These are phyloP conservation scores for Lasioglossum villosulum DNA, from an alignment of 2,888 invertebrate species.

Conservation along the genomic window DNA sequence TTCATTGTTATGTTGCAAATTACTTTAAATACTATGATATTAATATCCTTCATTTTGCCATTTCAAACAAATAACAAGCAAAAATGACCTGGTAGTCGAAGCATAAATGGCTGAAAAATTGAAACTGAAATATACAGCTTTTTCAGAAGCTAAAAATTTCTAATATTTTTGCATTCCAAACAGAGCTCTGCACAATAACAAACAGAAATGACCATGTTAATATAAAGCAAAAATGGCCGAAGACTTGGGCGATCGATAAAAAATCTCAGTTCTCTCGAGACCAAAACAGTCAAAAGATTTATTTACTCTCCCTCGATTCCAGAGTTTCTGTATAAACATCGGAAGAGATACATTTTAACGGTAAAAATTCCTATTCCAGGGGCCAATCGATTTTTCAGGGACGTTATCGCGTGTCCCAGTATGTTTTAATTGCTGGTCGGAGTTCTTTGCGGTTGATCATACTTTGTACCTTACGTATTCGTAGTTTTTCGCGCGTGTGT, in stretches of 20 bases:
- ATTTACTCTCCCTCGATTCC: background rate
- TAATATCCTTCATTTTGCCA: too few relatives aligned
- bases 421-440: constrained; percentile 6
- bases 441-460: background rate
- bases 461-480: background rate
- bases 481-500: background rate
- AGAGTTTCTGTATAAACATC: background rate
- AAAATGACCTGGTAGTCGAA: too few relatives aligned
- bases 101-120: too few relatives aligned
- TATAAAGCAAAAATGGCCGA: background rate
- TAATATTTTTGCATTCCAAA: too few relatives aligned
- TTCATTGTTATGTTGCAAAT: background rate
- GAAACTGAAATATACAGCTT: too few relatives aligned
- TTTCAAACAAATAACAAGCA: too few relatives aligned
- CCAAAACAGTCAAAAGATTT: background rate
- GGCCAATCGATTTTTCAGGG: background rate
- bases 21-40: too few relatives aligned
- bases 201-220: too few relatives aligned
- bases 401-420: background rate
- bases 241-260: background rate
- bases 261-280: background rate
- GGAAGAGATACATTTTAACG: background rate
- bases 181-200: too few relatives aligned
- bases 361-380: background rate
- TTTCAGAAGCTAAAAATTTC: too few relatives aligned